Conservation (phyloP, 2,113 vertebrate species). For the Callionymus lyra region DNA sequence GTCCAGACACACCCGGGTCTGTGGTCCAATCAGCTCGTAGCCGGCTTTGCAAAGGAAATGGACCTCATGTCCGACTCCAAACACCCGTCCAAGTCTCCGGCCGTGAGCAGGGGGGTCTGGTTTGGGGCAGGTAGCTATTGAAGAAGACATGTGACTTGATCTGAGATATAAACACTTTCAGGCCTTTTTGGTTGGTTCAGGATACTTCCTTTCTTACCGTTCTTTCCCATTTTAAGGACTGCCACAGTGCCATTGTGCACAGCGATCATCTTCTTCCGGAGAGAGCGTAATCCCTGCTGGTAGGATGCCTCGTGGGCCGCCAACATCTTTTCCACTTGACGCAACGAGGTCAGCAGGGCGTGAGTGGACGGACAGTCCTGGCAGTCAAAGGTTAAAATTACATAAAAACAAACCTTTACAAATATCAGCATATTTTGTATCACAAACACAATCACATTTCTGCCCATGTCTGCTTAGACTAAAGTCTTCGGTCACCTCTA, state of each 20-base stretch:
- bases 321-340: slow-evolving; percentile 74
- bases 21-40: slow-evolving; percentile 70
- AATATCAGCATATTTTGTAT: no score
- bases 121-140: slow-evolving; percentile 63
- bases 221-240: slow-evolving; percentile 26
- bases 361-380: slow-evolving; percentile 68
- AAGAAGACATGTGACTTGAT: background rate
- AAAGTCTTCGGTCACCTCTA: no score
- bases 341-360: slow-evolving; percentile 52
- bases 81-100: slow-evolving; percentile 66
- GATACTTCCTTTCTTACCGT: slow-evolving; percentile 21
- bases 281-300: slow-evolving; percentile 41
- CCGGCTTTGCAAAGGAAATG: slow-evolving; percentile 70
- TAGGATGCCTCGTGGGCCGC: slow-evolving; percentile 68
- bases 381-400: background rate
- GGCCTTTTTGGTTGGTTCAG: no score
- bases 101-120: slow-evolving; percentile 57
- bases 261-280: slow-evolving; percentile 66
- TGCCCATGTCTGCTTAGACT: background rate
- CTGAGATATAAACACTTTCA: no score
- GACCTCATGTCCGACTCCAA: slow-evolving; percentile 64
- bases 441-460: no score
- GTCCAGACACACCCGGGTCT: slow-evolving; percentile 65
- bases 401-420: background rate
- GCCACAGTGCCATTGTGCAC: slow-evolving; percentile 62